These are phyloP conservation scores for Phrynocephalus forsythii DNA, from an alignment of 2,797 vertebrate species.

Conservation along the genomic window DNA sequence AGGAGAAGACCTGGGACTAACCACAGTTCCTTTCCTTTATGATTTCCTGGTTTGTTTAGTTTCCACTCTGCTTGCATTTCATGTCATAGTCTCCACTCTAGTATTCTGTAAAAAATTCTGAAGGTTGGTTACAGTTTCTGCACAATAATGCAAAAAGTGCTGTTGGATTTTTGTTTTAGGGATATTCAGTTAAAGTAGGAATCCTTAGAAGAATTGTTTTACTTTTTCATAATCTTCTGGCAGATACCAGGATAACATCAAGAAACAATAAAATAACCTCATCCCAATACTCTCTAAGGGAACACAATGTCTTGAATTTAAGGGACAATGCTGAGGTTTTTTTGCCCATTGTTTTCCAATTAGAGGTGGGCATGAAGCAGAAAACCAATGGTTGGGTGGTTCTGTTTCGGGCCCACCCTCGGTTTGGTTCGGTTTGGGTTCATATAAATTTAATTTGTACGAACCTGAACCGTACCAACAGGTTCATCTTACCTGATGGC, in stretches of 20 bases:
- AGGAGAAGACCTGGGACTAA: not conserved
- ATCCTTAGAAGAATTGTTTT: no score
- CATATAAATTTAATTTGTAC: no score
- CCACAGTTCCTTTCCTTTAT: not conserved
- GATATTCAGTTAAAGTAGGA: not conserved
- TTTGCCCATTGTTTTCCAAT: not conserved
- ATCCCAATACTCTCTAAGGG: not conserved
- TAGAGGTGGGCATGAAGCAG: no score
- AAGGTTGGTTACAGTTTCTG: not conserved
- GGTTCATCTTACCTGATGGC: no score
- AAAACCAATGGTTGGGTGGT: no score
- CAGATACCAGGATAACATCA: not conserved
- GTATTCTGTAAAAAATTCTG: constrained; percentile 20
- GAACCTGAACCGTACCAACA: no score
- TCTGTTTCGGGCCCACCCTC: no score
- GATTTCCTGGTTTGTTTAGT: not conserved
- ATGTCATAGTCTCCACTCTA: not conserved
- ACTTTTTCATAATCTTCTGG: not conserved
- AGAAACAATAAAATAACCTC: not conserved
- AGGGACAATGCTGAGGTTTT: not conserved
- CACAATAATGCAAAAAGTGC: not conserved
- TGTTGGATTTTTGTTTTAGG: not conserved
- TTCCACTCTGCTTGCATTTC: not conserved
- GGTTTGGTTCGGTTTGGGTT: no score
- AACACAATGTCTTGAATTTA: not conserved